Base-by-base conservation (phyloP, 1,140 invertebrate genomes). In the Scaptomyza pallida region DNA sequence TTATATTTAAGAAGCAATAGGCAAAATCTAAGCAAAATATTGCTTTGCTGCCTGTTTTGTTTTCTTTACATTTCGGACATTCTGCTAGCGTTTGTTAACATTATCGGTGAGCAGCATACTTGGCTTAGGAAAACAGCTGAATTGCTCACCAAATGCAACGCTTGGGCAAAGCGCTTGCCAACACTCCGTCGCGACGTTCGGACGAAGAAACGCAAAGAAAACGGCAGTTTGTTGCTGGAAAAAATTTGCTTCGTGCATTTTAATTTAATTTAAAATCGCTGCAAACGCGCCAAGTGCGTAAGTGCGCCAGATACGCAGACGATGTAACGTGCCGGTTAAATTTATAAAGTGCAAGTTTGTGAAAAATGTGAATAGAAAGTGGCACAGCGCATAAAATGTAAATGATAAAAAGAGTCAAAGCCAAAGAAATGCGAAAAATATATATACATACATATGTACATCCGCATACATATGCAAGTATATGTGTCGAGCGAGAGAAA, bases 351-450 rank as follows among this genome's bases (percentile, higher is more conserved):
- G 67, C 51, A 44, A 50, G 19, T 57, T 65, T 4, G 16, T 35
- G 9, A 30, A 45, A 67, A 43, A 51, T 60, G 54, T 51, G 61
- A 71, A 71, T 57, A 65, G 62, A 64, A 65, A 71, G 68, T 71
- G 68, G 68, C 61, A 71, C 52, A 71, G 33, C 44, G 60, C 61
- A 65, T 21, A 50, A 51, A 71, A 71, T 65, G 61, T 71, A 65
- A 71, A 71, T 71, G 52, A 50, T 71, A 51, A 65, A 63, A 63
- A 35, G 35, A 64, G 50, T 64, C 61, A 70, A 70, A 71, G 68
- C 62, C 68, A 71, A 71, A 71, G 68, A 71, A 71, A 71, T 71
- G 68, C 68, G 68, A 71, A 65, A 71, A 71, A 48, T 68, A 68
- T 60, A 59, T 56, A 54, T 55, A 26, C 23, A 45, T 61, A 59